Evolutionary conservation across 1,140 invertebrate genomes (phyloP), one percentile per base, ranked within the genome.

Genomic region (Pinna nobilis): DNA sequence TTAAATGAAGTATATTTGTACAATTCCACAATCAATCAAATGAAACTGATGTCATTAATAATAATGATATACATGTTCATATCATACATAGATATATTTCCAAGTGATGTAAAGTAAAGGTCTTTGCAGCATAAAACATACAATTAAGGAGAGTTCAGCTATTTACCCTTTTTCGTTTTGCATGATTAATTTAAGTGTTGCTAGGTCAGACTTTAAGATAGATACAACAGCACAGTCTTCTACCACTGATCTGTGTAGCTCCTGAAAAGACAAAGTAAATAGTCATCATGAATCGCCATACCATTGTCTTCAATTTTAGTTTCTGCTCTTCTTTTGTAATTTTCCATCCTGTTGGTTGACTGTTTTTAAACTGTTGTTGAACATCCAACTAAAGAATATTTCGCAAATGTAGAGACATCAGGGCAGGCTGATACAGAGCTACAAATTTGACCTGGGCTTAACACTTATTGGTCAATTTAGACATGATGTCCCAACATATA

Each of bases 231-330:
- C 80, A 84, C 61, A 79, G 78, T 85, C 94, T 32, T 91, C 90
- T 78, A 93, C 91, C n/a, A 95, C 91, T 77, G 93, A 92, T 44
- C 91, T 91, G 32, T 92, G 91, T 33, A 96, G 83, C 81, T 95
- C 94, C 91, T 94, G 74, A 7, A 86, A 79, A 76, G 15, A 28
- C 11, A 20, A 11, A 51, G 30, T 25, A 15, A n/a, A 50, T 23
- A 25, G 20, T 6, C 9, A 23, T 13, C 49, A n/a, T 50, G 9
- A 6, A 13, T 6, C n/a, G 9, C n/a, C n/a, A 23, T 50, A 1
- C n/a, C n/a, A n/a, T n/a, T n/a, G n/a, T n/a, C n/a, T n/a, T n/a
- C n/a, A n/a, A n/a, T n/a, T n/a, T n/a, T n/a, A n/a, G n/a, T n/a
- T n/a, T n/a, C n/a, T n/a, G n/a, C n/a, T n/a, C n/a, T n/a, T n/a